phyloP scores from a whole-genome alignment of 2,797 vertebrate species.

The Erethizon dorsatum region DNA sequence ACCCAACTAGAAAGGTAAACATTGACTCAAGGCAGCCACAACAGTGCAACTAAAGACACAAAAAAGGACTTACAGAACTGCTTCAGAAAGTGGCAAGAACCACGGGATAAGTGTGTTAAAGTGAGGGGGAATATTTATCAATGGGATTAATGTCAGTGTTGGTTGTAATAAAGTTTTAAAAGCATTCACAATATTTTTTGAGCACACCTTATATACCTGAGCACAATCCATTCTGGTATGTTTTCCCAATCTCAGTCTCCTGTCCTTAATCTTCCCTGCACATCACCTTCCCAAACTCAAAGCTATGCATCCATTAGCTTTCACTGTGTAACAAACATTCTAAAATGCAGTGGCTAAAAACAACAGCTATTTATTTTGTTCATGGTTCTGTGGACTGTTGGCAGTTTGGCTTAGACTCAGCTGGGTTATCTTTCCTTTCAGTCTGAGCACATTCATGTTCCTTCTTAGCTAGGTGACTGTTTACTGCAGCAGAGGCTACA shows the following conservation, averaged over 20 bases:
- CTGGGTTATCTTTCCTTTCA: background rate
- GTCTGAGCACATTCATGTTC: background rate
- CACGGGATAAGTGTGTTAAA: background rate
- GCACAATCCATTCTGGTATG: background rate
- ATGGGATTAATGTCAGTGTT: background rate
- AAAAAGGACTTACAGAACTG: background rate
- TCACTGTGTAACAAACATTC: background rate
- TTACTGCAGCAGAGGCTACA: background rate
- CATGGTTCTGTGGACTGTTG: background rate
- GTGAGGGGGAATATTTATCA: background rate
- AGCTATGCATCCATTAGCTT: background rate
- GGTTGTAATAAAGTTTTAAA: background rate
- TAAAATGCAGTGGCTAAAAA: background rate
- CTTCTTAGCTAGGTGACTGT: background rate
- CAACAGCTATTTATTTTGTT: background rate
- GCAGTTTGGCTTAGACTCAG: background rate
- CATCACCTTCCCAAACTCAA: background rate
- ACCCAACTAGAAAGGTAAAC: background rate
- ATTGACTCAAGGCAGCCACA: background rate
- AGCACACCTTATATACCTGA: background rate
- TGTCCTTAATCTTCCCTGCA: background rate
- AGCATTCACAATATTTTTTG: background rate
- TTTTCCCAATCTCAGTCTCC: background rate
- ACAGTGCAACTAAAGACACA: background rate
- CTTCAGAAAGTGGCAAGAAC: background rate